A percentile compares a stretch with the other conserved stretches of the same genome.
Conservation (phyloP, 2,797 vertebrate species). For the Atherinosoma microstoma region DNA sequence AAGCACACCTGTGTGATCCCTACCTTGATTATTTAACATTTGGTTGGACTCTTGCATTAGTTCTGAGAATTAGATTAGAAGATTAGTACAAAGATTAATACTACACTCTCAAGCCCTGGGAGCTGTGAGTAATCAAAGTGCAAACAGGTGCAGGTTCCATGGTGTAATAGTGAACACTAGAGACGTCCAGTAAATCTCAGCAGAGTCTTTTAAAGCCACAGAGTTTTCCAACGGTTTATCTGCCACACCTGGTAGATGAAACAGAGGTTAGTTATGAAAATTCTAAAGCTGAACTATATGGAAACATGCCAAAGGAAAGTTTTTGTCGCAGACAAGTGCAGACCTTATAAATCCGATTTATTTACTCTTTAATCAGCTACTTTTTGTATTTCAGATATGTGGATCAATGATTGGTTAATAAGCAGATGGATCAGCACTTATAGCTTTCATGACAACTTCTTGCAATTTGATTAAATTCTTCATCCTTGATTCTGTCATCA, state of each 20-base stretch:
- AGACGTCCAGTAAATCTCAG: conserved; percentile 9
- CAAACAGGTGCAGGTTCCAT: conserved; percentile 8
- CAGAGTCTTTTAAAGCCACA: background rate
- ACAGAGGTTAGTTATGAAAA: background rate
- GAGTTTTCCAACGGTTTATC: background rate
- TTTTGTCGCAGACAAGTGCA: background rate
- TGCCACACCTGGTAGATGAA: background rate
- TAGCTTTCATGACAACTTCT: too few relatives aligned
- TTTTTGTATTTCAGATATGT: background rate
- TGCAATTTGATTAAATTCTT: background rate
- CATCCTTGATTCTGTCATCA: background rate
- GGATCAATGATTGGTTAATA: too few relatives aligned
- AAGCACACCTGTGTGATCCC: background rate
- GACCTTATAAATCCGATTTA: background rate
- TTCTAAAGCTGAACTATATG: background rate
- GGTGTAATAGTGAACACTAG: background rate
- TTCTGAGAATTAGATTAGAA: conserved; percentile 12
- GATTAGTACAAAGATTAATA: background rate
- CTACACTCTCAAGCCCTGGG: background rate
- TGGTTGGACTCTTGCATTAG: background rate
- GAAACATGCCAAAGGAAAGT: background rate
- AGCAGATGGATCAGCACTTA: too few relatives aligned
- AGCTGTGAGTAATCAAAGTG: conserved; percentile 2
- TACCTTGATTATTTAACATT: background rate
- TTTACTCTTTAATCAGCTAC: too few relatives aligned